Base-by-base conservation (phyloP, 2,888 invertebrate genomes). In the Muschampia staudingeri region DNA sequence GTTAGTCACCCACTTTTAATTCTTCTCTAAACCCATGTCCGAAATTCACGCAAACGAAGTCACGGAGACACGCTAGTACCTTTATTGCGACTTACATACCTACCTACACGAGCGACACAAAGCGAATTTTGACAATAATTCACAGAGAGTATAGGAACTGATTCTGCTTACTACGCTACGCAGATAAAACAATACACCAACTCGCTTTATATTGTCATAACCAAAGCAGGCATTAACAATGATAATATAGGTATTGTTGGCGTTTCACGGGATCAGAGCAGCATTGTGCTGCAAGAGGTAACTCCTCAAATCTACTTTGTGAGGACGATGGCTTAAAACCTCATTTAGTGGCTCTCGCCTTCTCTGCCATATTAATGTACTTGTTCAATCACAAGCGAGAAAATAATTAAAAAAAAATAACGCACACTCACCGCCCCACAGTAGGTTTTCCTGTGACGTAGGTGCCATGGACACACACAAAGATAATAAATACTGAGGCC, bases 251-350 rank as follows among this genome's bases (percentile, higher is more conserved):
- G 92, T 91, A 92, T 91, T 91, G 90, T 89, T 86, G 86, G 82
- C 84, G 86, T 87, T 88, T 88, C 87, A 88, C 19, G 90, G 92
- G 94, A 94, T 94, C 94, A 94, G 89, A 88, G 87, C 81, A 85
- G 91, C 89, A 94, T 95, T 95, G 94, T 95, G 90, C 89, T 87
- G 87, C 25, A 30, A 89, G 87, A 90, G 89, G 90, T 90, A 88
- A 85, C 85, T 91, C 92, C 85, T 91, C 93, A 94, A 95, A 95
- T 95, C 95, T 95, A 94, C 94, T 94, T 93, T 92, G 91, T 92
- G 93, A 93, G 91, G 91, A 92, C 90, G 93, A 89, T 90, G 94
- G 94, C 94, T 96, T 95, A 94, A 95, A 96, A 95, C 95, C 94
- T 95, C 95, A 95, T 96, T 96, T 95, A 94, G 93, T 89, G 92